These are phyloP conservation scores for Cynopterus brachyotis DNA, from an alignment of 2,113 vertebrate species.

Conservation along the genomic window DNA sequence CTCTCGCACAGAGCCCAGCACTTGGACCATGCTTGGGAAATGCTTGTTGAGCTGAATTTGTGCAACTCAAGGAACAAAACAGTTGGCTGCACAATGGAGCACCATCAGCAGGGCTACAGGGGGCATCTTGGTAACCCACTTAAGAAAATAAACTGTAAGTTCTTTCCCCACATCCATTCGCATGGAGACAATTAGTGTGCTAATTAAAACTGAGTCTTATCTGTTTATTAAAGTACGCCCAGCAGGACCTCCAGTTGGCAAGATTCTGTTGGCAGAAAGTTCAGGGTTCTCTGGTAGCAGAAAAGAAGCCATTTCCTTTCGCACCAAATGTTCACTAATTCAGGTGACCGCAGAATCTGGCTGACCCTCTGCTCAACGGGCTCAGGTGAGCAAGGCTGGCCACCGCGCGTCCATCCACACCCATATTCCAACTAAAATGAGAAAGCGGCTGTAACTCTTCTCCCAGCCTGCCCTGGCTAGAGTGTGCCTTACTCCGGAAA, in stretches of 20 bases:
- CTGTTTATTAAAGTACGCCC: slow-evolving; percentile 60
- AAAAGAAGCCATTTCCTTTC: neutral
- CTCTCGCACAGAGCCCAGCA: neutral
- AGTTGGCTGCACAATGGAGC: neutral
- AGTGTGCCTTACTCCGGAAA: neutral
- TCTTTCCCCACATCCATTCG: slow-evolving; percentile 11
- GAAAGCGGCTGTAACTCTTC: neutral
- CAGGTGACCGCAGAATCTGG: neutral
- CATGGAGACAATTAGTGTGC: slow-evolving; percentile 66
- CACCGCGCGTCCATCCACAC: fast-evolving
- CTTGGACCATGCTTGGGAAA: fast-evolving
- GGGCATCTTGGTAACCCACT: slow-evolving; percentile 62
- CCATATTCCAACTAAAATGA: neutral
- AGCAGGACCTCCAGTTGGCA: slow-evolving; percentile 70
- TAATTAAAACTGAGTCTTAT: slow-evolving; percentile 75
- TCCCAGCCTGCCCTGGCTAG: neutral
- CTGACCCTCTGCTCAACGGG: neutral
- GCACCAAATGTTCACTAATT: neutral
- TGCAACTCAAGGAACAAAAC: neutral
- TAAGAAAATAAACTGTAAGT: slow-evolving; percentile 72
- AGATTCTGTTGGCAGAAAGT: slow-evolving; percentile 41
- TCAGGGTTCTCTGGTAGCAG: neutral
- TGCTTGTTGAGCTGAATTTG: neutral
- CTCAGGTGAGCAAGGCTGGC: fast-evolving
- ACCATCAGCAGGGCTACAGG: neutral